A percentile compares a stretch with the other conserved stretches of the same genome.
Evolutionary conservation across 1,140 invertebrate genomes (phyloP).

Genomic region (Papilio glaucus): DNA sequence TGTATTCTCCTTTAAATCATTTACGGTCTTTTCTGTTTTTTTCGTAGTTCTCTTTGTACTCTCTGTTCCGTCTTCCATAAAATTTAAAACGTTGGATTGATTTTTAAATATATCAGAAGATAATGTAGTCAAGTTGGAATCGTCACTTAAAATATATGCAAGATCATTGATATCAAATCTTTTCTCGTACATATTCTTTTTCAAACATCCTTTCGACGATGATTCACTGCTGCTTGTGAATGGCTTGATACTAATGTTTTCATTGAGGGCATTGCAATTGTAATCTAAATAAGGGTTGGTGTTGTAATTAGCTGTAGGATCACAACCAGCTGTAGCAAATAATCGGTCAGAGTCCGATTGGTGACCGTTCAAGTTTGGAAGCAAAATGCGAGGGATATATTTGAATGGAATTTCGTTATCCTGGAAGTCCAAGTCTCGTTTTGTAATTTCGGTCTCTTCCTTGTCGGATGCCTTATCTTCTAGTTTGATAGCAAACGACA

Average conservation of each 20-base stretch:
- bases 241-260: slow-evolving; percentile 51
- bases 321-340: neutral
- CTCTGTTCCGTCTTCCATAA: neutral
- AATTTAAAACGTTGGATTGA: neutral
- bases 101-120: neutral
- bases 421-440: neutral
- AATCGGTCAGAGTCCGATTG: neutral
- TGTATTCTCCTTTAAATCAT: neutral
- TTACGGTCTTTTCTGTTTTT: neutral
- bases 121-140: neutral
- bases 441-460: neutral
- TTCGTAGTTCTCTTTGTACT: neutral
- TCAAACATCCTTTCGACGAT: slow-evolving; percentile 51
- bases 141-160: neutral
- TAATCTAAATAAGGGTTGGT: slow-evolving; percentile 10
- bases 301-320: neutral
- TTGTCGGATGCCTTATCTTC: neutral
- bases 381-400: neutral
- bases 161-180: neutral
- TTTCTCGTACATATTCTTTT: slow-evolving; percentile 42
- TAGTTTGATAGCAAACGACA: neutral
- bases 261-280: slow-evolving; percentile 19
- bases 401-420: neutral
- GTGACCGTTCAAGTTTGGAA: neutral
- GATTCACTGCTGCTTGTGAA: slow-evolving; percentile 60